phyloP scores from a whole-genome alignment of 30 jellyfish, hydroid and myxozoan species.

The Chrysaora quinquecirrha region DNA sequence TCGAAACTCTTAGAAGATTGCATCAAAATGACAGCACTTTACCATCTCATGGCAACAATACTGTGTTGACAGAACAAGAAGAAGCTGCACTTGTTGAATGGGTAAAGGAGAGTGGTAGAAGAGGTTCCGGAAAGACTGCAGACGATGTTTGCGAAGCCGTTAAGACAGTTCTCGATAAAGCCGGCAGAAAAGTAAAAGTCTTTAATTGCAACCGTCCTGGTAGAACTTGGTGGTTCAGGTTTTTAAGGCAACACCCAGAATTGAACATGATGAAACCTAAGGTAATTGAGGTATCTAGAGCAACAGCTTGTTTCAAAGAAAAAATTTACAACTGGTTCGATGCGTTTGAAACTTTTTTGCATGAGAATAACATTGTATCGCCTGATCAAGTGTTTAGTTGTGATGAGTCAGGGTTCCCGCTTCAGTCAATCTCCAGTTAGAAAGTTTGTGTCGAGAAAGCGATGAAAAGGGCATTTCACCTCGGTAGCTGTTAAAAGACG shows the following conservation, averaged over 20 bases:
- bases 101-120: no score
- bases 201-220: no score
- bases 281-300: constrained; percentile 24
- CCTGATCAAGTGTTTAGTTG: neutral
- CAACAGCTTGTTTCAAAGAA: constrained; percentile 27
- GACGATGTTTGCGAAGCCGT: no score
- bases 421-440: neutral
- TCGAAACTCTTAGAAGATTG: neutral
- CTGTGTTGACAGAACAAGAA: neutral
- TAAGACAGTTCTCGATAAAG: no score
- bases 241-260: constrained; percentile 48
- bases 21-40: neutral
- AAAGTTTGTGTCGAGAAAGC: neutral
- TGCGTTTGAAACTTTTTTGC: constrained; percentile 5
- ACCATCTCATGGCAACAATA: neutral
- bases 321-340: constrained; percentile 29
- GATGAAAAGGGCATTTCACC: neutral
- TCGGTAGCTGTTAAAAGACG: neutral
- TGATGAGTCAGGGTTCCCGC: neutral
- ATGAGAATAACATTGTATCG: constrained; percentile 6
- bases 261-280: constrained; percentile 7
- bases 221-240: constrained; percentile 35
- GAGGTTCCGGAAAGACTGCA: no score
- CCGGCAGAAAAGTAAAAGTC: no score
- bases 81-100: neutral